Evolutionary conservation across 53 echinoderm and acorn worm species (phyloP).

Genomic region (Paelopatides confundens): DNA sequence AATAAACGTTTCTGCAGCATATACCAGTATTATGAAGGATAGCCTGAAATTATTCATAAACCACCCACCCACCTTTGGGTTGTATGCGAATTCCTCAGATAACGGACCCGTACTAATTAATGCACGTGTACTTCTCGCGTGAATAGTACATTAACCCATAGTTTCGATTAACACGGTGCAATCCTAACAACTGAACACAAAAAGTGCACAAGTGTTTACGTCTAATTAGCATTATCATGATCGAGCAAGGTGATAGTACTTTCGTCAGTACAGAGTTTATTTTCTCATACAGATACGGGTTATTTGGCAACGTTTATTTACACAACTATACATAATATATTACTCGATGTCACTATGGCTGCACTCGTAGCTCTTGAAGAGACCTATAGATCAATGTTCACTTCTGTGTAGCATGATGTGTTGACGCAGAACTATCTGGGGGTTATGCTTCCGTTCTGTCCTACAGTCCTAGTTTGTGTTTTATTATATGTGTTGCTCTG

Average conservation of each 20-base stretch:
- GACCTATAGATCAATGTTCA: neutral
- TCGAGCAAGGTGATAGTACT: neutral
- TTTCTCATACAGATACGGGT: neutral
- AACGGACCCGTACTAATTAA: too few species aligned
- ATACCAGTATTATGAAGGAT: too few species aligned
- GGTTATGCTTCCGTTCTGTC: too few species aligned
- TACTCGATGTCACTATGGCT: neutral
- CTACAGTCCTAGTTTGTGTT: too few species aligned
- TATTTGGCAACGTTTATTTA: neutral
- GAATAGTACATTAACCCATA: neutral
- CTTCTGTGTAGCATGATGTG: neutral
- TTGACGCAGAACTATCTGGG: too few species aligned
- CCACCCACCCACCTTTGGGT: too few species aligned
- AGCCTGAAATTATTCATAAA: too few species aligned
- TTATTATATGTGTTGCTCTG: too few species aligned
- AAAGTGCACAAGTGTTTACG: conserved; percentile 3
- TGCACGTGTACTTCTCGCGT: too few species aligned
- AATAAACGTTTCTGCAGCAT: too few species aligned
- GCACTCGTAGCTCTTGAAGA: neutral
- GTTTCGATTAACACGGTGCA: neutral
- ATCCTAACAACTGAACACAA: neutral
- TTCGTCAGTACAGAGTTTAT: neutral
- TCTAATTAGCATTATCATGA: neutral
- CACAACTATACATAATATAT: neutral
- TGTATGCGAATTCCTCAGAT: too few species aligned